Conservation (phyloP, 2,797 vertebrate species). For the Hoplostethus atlanticus region DNA sequence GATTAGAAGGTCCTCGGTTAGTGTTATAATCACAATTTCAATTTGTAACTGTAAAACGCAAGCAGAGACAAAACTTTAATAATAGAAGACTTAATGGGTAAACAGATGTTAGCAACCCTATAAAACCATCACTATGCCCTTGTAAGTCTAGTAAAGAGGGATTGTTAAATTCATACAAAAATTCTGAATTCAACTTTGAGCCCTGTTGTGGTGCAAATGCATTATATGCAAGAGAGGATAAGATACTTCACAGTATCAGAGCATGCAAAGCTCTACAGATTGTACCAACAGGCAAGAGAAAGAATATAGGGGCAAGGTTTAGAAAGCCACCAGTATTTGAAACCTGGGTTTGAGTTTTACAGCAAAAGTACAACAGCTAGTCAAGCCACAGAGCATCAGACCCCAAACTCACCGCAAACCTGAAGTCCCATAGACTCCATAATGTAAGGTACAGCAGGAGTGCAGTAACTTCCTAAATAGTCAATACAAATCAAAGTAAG, state of each 20-base stretch:
- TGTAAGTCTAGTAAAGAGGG: slow-evolving; percentile 39
- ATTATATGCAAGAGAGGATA: slow-evolving; percentile 77
- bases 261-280: slow-evolving; percentile 88
- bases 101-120: slow-evolving; percentile 68
- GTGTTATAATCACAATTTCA: slow-evolving; percentile 72
- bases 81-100: slow-evolving; percentile 47
- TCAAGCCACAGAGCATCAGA: slow-evolving; percentile 81
- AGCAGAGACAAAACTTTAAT: slow-evolving; percentile 44
- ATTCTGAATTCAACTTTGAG: slow-evolving; percentile 57
- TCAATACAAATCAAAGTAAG: slow-evolving; percentile 90
- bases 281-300: slow-evolving; percentile 84
- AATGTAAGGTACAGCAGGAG: slow-evolving; percentile 90
- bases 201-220: slow-evolving; percentile 78
- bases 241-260: slow-evolving; percentile 78
- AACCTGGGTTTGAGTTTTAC: slow-evolving; percentile 82
- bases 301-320: slow-evolving; percentile 82
- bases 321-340: slow-evolving; percentile 86
- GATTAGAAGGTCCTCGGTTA: slow-evolving; percentile 78
- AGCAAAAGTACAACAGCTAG: slow-evolving; percentile 81
- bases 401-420: slow-evolving; percentile 90
- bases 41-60: slow-evolving; percentile 56
- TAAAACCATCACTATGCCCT: slow-evolving; percentile 64
- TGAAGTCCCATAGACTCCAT: slow-evolving; percentile 90
- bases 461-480: slow-evolving; percentile 90
- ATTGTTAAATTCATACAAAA: slow-evolving; percentile 61